phyloP scores from a whole-genome alignment of 2,888 invertebrate species.

The Toxonevra muliebris region DNA sequence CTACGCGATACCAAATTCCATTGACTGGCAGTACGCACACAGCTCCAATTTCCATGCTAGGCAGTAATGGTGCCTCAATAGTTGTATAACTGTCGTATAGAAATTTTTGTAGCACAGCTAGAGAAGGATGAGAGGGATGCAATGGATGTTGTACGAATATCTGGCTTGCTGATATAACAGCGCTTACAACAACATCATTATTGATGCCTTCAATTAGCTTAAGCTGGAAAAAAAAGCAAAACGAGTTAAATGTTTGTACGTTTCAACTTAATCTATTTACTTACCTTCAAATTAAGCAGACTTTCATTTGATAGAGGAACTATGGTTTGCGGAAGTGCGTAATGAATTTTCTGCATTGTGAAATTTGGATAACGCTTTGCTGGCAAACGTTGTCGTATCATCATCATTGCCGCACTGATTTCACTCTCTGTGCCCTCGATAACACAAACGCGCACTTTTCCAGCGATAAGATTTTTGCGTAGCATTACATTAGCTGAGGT shows the following conservation, averaged over 20 bases:
- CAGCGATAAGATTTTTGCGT: constrained; percentile 75
- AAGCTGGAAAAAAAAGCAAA: constrained; percentile 68
- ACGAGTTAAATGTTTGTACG: constrained; percentile 3
- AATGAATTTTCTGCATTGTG: constrained; percentile 69
- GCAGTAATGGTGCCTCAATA: constrained; percentile 81
- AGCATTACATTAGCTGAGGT: constrained; percentile 83
- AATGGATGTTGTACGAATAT: constrained; percentile 95
- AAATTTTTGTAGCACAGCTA: constrained; percentile 80
- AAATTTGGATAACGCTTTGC: constrained; percentile 81
- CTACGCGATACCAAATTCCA: constrained; percentile 89
- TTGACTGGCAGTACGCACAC: constrained; percentile 85
- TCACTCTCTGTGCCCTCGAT: constrained; percentile 82
- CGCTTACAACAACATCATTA: constrained; percentile 91
- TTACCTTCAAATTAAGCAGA: constrained; percentile 66
- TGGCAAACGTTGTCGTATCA: constrained; percentile 88
- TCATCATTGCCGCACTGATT: constrained; percentile 82
- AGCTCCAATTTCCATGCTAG: constrained; percentile 79
- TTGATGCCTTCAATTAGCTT: constrained; percentile 90
- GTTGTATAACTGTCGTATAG: constrained; percentile 86
- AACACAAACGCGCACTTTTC: constrained; percentile 82
- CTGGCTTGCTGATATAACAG: constrained; percentile 86
- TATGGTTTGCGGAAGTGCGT: constrained; percentile 61
- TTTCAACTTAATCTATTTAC: constrained; percentile 29
- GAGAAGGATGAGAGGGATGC: constrained; percentile 89
- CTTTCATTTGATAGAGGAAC: constrained; percentile 62